Percentiles rank a stretch among this genome's conserved stretches.
Evolutionary conservation across 2,113 vertebrate species (phyloP).

Genomic region (Charina bottae): DNA sequence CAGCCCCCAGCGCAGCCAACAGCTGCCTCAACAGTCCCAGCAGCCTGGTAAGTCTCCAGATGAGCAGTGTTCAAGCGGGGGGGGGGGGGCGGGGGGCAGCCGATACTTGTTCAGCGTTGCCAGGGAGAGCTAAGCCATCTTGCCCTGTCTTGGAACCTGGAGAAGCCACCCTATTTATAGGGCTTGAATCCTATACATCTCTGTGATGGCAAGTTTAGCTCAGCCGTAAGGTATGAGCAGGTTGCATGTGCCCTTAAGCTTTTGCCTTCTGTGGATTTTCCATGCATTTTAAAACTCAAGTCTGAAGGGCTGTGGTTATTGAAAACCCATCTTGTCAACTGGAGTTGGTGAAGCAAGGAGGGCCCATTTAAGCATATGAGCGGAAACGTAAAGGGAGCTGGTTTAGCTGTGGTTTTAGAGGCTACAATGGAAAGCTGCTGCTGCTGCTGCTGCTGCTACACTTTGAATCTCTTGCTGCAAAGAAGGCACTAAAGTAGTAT

Average conservation of each 20-base stretch:
- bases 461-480: too few relatives aligned
- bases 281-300: not conserved
- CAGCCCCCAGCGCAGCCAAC: constrained; percentile 88
- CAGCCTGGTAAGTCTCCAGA: constrained; percentile 85
- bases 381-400: not conserved
- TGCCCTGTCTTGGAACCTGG: constrained; percentile 13
- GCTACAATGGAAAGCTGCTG: not conserved
- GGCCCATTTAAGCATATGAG: not conserved
- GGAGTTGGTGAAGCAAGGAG: not conserved
- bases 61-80: not conserved
- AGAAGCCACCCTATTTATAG: not conserved
- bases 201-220: not conserved
- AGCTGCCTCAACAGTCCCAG: constrained; percentile 92
- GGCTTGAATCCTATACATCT: not conserved
- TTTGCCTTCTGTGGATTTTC: not conserved
- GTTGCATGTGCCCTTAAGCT: not conserved
- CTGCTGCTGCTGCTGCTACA: not conserved
- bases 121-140: accelerated
- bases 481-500: not conserved
- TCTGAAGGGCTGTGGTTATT: not conserved
- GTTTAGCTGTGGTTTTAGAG: not conserved
- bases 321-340: not conserved
- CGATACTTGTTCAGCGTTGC: not conserved
- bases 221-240: not conserved
- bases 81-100: too few relatives aligned